Evolutionary conservation across 2,888 invertebrate species (phyloP), one percentile per base, ranked within the genome.

Genomic region (Drosophila pseudotakahashii): DNA sequence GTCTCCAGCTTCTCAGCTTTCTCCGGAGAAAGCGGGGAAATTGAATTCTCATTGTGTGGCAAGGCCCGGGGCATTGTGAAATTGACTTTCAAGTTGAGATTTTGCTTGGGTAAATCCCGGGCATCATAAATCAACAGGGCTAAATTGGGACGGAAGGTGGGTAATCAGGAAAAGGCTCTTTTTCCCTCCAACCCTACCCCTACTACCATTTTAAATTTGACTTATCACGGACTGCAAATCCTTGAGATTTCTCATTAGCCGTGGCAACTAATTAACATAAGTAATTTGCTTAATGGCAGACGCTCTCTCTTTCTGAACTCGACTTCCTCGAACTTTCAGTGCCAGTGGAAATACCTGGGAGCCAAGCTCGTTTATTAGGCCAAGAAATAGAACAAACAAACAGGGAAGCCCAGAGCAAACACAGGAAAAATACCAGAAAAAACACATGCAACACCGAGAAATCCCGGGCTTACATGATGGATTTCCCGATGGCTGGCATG

Each of bases 191-290:
- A 19, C 23, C 23, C 9, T 6, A 5, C 36, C 36, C 19, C 37
- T 19, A 2, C 32, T 13, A 10, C 39, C 30, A n/a, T 13, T 66
- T 54, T 47, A 64, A 66, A 64, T 54, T 66, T 64, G 66, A 47
- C 66, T 64, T 64, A 66, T 66, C 66, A 54, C 45, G 54, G 54
- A 14, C 66, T 45, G 39, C 66, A 66, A 66, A 64, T 69, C 78
- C 78, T 73, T 59, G 64, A 74, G 69, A 83, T 83, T 79, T 79
- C 79, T 78, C 79, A 85, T 85, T 83, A 88, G 75, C 72, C 71
- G 57, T 64, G 60, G 62, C 74, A 81, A 71, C 86, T 88, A 88
- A 85, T 85, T 85, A 85, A 79, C 85, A 88, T 88, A 88, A 85
- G 81, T 85, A 88, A 85, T 88, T 85, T 79, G 75, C 76, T 74